Evolutionary conservation across 1,140 invertebrate species (phyloP), one percentile per base, ranked within the genome.

Genomic region (Drosophila saltans): DNA sequence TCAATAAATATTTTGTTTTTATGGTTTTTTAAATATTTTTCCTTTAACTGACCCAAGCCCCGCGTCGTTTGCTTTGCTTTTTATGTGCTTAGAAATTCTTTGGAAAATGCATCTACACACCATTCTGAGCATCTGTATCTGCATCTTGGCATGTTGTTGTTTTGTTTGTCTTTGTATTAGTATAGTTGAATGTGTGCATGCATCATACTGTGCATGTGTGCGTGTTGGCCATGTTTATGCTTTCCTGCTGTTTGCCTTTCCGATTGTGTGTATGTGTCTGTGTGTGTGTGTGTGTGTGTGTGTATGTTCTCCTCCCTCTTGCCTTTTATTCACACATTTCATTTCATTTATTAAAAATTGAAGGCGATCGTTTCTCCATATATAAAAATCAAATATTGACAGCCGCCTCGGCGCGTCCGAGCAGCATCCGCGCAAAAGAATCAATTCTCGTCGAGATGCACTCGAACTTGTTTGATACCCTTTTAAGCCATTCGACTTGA

Each of bases 1-100:
- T 88, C 80, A 89, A 89, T 86, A 86, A 88, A 86, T 88, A 88
- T 88, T 89, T 88, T 88, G 83, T 88, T 88, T 86, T 89, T 89
- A 86, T 86, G 82, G 80, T 88, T 85, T 86, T 86, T 86, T 86
- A 86, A 86, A 86, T 86, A 86, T 86, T 86, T 88, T 69, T 81
- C 69, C 80, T 71, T 52, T 52, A 52, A 88, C 80, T 68, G 67
- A 75, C 79, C 59, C 72, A 26, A 52, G 45, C 21, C 21, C 45
- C 21, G 45, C 21, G 36, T 60, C 82, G 79, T 86, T 86, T 78
- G 71, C 79, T 78, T 85, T 82, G 75, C 69, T 78, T 75, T 81
- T 71, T 81, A 78, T 85, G 82, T 86, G 83, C 79, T 76, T 86
- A 83, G 83, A 86, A 83, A 86, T 86, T 88, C 82, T 85, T 79